Percentiles rank a stretch among this genome's conserved stretches.
These are phyloP conservation scores for Tetramorium alpestre DNA, from an alignment of 1,140 invertebrate genomes.

Conservation along the genomic window DNA sequence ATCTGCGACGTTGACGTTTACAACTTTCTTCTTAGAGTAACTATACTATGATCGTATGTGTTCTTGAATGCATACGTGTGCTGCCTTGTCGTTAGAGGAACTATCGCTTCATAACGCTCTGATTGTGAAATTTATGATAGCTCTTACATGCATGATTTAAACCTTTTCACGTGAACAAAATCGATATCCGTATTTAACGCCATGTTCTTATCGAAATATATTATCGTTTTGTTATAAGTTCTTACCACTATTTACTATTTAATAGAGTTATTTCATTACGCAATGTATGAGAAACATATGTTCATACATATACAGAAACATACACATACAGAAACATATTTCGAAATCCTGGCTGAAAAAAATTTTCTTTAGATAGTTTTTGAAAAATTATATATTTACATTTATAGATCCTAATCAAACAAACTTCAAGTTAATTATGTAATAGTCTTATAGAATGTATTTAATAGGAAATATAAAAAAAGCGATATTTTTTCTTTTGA, in stretches of 20 bases:
- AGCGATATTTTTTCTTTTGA: neutral
- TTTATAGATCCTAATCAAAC: neutral
- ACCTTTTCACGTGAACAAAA: slow-evolving; percentile 51
- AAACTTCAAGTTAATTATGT: neutral
- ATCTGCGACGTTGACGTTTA: slow-evolving; percentile 59
- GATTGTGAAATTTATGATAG: slow-evolving; percentile 65
- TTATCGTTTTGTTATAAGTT: neutral
- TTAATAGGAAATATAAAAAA: neutral
- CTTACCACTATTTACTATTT: neutral
- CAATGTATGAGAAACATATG: neutral
- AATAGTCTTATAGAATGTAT: neutral
- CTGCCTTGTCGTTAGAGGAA: slow-evolving; percentile 62
- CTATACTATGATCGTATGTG: slow-evolving; percentile 7
- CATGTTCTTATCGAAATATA: slow-evolving; percentile 57
- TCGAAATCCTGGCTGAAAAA: neutral
- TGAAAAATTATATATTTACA: neutral
- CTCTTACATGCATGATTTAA: slow-evolving; percentile 68
- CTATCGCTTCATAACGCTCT: slow-evolving; percentile 30
- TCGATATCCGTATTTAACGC: slow-evolving; percentile 33
- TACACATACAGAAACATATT: neutral
- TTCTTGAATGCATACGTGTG: neutral
- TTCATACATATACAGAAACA: neutral
- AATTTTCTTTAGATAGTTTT: neutral
- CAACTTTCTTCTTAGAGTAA: slow-evolving; percentile 14
- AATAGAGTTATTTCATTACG: neutral